Evolutionary conservation across 2,113 vertebrate species (phyloP), one percentile per base, ranked within the genome.

Genomic region (Salvator merianae): DNA sequence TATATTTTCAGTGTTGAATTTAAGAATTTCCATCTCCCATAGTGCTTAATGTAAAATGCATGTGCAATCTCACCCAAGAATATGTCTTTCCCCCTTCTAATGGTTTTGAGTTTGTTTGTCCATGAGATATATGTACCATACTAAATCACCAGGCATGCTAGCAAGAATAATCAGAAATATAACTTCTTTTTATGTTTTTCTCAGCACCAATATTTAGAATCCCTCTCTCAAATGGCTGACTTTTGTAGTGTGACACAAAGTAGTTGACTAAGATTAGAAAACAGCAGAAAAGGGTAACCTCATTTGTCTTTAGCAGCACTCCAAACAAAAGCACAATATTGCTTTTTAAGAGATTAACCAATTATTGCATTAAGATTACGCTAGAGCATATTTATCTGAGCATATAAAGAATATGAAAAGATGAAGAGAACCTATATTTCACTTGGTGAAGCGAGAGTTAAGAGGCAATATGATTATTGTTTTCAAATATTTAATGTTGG

Each of bases 231-330:
- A 59, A 59, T 59, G 55, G 20, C 55, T 59, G 2, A 20, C 14
- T 2, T 50, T 36, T 7, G 63, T 69, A 84, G 79, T 68, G 79
- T 77, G 53, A 68, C 12, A 43, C 1, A 74, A 47, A 63, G 38
- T 75, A 59, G 10, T 55, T 1, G 0, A 0, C 20, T 0, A 2
- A 0, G 0, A 73, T 1, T 59, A 82, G 16, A 7, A 28, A 76
- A 53, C 50, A 62, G 55, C 24, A 77, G 32, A 68, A 36, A 24
- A 68, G 40, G 34, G 72, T 68, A 73, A 62, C 16, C 62, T 34
- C 6, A 47, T 76, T 81, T 50, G 40, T 28, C 43, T 75, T 18
- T 36, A 34, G 40, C 22, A 18, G 24, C 3, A 36, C 32, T 22
- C 5, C 66, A 75, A 66, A 34, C 30, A 50, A 66, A 75, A 75